These are phyloP conservation scores for Aspidiotus destructor DNA, from an alignment of 2,888 invertebrate species.

Conservation along the genomic window DNA sequence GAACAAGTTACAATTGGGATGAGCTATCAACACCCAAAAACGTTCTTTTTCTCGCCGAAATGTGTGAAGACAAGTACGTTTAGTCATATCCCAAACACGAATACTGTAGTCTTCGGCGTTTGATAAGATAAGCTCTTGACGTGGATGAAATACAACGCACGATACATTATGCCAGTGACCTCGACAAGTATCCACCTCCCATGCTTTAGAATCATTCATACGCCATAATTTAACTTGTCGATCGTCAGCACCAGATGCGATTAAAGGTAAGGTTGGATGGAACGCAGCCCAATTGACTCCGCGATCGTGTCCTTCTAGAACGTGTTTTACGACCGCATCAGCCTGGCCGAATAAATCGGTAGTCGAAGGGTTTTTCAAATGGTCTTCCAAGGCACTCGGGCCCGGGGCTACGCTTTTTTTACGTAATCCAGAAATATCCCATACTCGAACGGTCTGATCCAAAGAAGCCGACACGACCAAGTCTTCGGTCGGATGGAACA, in stretches of 20 bases:
- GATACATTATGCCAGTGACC: slow-evolving; percentile 99
- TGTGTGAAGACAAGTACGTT: slow-evolving; percentile 81
- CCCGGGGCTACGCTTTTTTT: slow-evolving; percentile 98
- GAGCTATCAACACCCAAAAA: slow-evolving; percentile 94
- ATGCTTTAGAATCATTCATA: slow-evolving; percentile 97
- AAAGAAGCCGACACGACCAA: slow-evolving; percentile 93
- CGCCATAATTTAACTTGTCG: slow-evolving; percentile 95
- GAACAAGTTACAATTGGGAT: slow-evolving; percentile 90
- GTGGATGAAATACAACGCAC: slow-evolving; percentile 91
- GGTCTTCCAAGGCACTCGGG: slow-evolving; percentile 79
- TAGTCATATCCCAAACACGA: slow-evolving; percentile 97
- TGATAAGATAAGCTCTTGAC: slow-evolving; percentile 90
- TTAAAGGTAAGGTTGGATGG: slow-evolving; percentile 86
- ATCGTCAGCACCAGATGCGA: slow-evolving; percentile 98
- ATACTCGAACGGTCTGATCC: slow-evolving; percentile 95
- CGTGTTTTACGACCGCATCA: slow-evolving; percentile 85
- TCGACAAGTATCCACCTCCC: slow-evolving; percentile 99
- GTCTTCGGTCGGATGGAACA: slow-evolving; percentile 94
- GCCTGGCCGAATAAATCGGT: slow-evolving; percentile 94
- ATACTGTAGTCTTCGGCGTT: slow-evolving; percentile 98
- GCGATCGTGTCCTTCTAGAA: slow-evolving; percentile 86
- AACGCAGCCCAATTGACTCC: slow-evolving; percentile 99
- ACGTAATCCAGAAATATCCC: slow-evolving; percentile 92
- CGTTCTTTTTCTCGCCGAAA: slow-evolving; percentile 92
- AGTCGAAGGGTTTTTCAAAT: slow-evolving; percentile 64